A percentile compares a stretch with the other conserved stretches of the same genome.
These are phyloP conservation scores for Phalangium opilio DNA, from an alignment of 2,888 invertebrate genomes.

Conservation along the genomic window DNA sequence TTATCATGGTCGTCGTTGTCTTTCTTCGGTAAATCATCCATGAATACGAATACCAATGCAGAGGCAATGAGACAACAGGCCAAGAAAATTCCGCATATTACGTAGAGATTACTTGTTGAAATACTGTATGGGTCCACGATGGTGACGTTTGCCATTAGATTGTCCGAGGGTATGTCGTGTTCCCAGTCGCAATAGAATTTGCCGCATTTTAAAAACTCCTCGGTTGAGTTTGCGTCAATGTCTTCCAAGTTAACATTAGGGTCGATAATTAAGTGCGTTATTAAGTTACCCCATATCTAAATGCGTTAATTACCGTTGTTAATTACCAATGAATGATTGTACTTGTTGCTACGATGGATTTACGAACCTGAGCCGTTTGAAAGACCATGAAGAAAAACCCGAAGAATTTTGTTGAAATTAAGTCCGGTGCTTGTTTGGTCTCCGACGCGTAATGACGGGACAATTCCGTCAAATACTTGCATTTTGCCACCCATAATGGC, in stretches of 20 bases:
- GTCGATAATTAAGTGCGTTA: conserved; percentile 44
- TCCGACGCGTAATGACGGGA: conserved; percentile 9
- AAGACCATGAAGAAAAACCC: conserved; percentile 16
- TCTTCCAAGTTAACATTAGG: too few relatives aligned
- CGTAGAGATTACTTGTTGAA: conserved; percentile 54
- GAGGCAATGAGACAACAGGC: conserved; percentile 72
- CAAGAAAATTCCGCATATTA: conserved; percentile 75
- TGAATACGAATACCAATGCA: conserved; percentile 64
- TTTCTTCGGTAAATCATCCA: conserved; percentile 78
- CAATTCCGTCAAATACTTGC: conserved; percentile 16
- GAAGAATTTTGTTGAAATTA: conserved; percentile 15
- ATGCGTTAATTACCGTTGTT: too few relatives aligned
- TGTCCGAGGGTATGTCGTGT: too few relatives aligned
- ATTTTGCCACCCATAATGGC: conserved; percentile 18
- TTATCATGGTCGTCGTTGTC: conserved; percentile 17
- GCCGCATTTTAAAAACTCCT: too few relatives aligned
- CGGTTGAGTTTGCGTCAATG: too few relatives aligned
- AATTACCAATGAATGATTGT: too few relatives aligned
- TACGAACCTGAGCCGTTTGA: conserved; percentile 10
- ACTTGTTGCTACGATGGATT: too few relatives aligned
- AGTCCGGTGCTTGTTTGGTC: conserved; percentile 7
- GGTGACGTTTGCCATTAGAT: too few relatives aligned
- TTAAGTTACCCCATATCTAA: conserved; percentile 91
- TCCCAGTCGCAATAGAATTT: too few relatives aligned
- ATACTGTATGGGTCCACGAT: too few relatives aligned